A percentile compares a stretch with the other conserved stretches of the same genome.
Conservation (phyloP, 2,888 invertebrate species). For the Pseudoips prasinana region DNA sequence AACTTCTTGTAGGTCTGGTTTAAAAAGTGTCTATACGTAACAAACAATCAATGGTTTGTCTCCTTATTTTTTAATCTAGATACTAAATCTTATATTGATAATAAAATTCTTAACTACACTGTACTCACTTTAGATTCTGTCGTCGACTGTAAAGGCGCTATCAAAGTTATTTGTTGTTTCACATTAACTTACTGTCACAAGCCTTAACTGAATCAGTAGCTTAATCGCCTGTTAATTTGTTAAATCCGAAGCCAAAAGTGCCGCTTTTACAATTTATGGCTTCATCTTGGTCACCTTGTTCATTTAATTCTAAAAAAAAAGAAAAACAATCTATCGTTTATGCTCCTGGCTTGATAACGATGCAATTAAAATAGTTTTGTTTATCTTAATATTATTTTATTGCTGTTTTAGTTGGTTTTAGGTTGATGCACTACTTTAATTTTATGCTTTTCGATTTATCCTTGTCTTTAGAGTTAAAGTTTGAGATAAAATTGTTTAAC, state of each 20-base stretch:
- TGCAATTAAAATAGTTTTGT: constrained; percentile 43
- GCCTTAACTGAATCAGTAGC: constrained; percentile 74
- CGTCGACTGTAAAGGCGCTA: constrained; percentile 42
- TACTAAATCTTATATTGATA: too few relatives aligned
- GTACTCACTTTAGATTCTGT: too few relatives aligned
- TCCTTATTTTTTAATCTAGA: too few relatives aligned
- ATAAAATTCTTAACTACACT: too few relatives aligned
- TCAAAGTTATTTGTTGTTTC: constrained; percentile 64
- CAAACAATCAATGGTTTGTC: too few relatives aligned
- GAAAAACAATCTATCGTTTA: constrained; percentile 34
- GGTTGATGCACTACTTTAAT: background rate
- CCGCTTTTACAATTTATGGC: constrained; percentile 74
- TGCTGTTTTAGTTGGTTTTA: constrained; percentile 8
- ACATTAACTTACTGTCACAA: constrained; percentile 65
- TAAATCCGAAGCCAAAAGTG: constrained; percentile 68
- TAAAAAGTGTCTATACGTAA: too few relatives aligned
- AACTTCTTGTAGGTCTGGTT: too few relatives aligned
- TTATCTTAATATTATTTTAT: constrained; percentile 13
- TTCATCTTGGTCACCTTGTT: constrained; percentile 69
- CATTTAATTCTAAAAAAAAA: constrained; percentile 49
- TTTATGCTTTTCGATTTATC: background rate
- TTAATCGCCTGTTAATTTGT: constrained; percentile 80
- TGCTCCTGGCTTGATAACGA: constrained; percentile 41
- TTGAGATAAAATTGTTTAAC: background rate
- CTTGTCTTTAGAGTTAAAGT: background rate